Evolutionary conservation across 2,888 invertebrate species (phyloP).

Genomic region (Agelastica alni): DNA sequence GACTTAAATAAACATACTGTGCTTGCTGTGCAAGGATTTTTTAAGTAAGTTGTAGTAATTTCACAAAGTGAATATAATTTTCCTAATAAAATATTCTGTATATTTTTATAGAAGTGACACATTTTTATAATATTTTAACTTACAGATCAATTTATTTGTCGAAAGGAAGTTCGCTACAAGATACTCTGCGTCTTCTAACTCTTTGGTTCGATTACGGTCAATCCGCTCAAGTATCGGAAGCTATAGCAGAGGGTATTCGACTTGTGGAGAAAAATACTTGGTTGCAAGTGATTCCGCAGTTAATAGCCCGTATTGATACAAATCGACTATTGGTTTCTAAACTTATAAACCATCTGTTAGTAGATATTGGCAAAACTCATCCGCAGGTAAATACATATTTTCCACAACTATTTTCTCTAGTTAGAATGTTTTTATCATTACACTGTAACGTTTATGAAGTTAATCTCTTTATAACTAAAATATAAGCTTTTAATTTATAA

Average conservation of each 20-base stretch:
- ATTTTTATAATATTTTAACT: constrained; percentile 9
- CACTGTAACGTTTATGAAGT: too few relatives aligned
- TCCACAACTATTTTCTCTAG: background rate
- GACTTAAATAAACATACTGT: constrained; percentile 78
- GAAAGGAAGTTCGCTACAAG: constrained; percentile 91
- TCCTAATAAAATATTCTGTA: too few relatives aligned
- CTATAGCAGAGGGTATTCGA: constrained; percentile 88
- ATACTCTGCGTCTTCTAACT: constrained; percentile 90
- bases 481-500: too few relatives aligned
- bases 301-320: constrained; percentile 97
- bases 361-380: constrained; percentile 96
- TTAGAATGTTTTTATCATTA: background rate
- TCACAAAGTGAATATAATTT: background rate
- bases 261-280: constrained; percentile 97
- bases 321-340: constrained; percentile 85
- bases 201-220: constrained; percentile 99
- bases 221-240: constrained; percentile 90
- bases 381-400: constrained; percentile 71
- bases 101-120: too few relatives aligned
- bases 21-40: constrained; percentile 94
- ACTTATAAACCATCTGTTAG: constrained; percentile 88
- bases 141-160: constrained; percentile 87
- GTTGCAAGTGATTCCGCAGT: constrained; percentile 98
- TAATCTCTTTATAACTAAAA: too few relatives aligned
- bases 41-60: constrained; percentile 56